A percentile compares a stretch with the other conserved stretches of the same genome.
These are phyloP conservation scores for Aplochiton taeniatus DNA, from an alignment of 2,797 vertebrate species.

Conservation along the genomic window DNA sequence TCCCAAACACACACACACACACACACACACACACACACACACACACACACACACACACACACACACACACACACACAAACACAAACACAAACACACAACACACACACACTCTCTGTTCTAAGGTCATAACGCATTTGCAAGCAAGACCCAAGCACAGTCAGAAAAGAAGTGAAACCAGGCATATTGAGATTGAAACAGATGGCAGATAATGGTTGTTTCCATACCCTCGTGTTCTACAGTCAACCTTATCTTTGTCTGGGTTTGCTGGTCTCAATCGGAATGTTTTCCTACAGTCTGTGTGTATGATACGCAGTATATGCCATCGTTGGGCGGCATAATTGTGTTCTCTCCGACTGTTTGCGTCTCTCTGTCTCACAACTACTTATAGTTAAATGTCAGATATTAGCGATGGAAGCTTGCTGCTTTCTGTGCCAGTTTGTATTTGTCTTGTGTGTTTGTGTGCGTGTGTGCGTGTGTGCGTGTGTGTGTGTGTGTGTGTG, in stretches of 20 bases:
- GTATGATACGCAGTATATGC: no score
- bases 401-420: not conserved
- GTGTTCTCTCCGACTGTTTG: not conserved
- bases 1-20: constrained; percentile 6
- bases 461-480: not conserved
- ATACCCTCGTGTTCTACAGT: no score
- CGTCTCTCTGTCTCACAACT: not conserved
- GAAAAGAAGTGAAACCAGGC: no score
- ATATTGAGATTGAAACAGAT: no score
- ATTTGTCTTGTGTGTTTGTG: constrained; percentile 4
- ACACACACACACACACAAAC: not conserved
- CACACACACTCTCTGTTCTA: not conserved
- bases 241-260: no score
- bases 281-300: no score
- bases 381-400: constrained; percentile 7
- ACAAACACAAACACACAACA: not conserved
- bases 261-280: no score
- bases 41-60: not conserved
- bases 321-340: not conserved
- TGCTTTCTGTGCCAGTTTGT: constrained; percentile 3
- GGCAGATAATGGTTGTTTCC: no score
- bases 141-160: no score
- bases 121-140: no score
- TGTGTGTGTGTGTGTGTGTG: not conserved
- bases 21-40: not conserved